Evolutionary conservation across 2,113 vertebrate species (phyloP).

Genomic region (Pseudopipra pipra): DNA sequence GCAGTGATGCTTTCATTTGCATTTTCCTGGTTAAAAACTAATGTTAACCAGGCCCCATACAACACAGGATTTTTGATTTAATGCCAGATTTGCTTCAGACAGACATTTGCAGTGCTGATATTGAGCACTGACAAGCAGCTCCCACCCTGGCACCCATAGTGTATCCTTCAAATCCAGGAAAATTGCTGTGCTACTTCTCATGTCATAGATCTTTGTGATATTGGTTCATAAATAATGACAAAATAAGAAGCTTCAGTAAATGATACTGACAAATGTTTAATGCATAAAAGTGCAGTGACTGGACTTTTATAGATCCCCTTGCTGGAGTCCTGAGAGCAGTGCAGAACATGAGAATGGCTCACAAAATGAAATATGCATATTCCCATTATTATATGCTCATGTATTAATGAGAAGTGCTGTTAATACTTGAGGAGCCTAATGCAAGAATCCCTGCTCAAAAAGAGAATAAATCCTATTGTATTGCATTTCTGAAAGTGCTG

Average conservation of each 20-base stretch:
- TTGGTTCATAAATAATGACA: not conserved
- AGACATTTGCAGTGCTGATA: not conserved
- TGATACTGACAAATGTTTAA: not conserved
- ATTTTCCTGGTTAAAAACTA: conserved; percentile 4
- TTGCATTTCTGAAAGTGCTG: not conserved
- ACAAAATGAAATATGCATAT: conserved; percentile 28
- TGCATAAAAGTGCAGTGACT: not conserved
- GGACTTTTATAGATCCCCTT: not conserved
- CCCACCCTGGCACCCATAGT: not conserved
- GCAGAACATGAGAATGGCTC: not conserved
- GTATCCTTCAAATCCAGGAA: not conserved
- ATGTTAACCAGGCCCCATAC: not conserved
- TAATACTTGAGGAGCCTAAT: not conserved
- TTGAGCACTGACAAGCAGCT: not conserved
- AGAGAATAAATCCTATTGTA: not conserved
- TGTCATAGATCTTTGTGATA: not conserved
- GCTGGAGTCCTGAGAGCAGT: not conserved
- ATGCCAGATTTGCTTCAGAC: not conserved
- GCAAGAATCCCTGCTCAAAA: not conserved
- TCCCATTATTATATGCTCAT: conserved; percentile 3
- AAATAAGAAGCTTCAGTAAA: not conserved
- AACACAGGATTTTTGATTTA: not conserved
- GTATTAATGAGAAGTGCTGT: conserved; percentile 31
- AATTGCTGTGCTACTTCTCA: not conserved
- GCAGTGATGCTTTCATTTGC: not conserved